phyloP scores from a whole-genome alignment of 2,113 vertebrate genomes.

The Alexandromys fortis region DNA sequence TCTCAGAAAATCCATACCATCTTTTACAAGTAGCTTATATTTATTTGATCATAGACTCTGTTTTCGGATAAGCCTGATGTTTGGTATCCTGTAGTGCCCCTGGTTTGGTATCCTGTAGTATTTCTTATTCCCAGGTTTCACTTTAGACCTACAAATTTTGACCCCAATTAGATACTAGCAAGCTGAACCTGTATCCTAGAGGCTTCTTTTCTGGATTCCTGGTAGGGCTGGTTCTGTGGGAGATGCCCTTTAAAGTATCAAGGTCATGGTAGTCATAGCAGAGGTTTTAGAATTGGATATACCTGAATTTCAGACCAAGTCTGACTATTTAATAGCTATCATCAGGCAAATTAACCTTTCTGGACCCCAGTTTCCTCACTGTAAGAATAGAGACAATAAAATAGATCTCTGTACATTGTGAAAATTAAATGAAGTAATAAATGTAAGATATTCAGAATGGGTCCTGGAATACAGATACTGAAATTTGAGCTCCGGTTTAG shows the following conservation, averaged over 20 bases:
- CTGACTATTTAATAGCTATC: not conserved
- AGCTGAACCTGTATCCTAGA: not conserved
- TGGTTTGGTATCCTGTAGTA: not conserved
- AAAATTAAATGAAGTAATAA: not conserved
- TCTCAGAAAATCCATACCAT: not conserved
- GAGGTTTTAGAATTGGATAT: not conserved
- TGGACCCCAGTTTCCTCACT: not conserved
- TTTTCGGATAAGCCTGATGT: not conserved
- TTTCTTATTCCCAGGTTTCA: not conserved
- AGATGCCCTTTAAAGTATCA: not conserved
- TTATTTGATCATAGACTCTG: not conserved
- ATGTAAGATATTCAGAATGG: not conserved
- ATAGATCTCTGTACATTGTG: not conserved
- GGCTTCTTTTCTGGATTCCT: not conserved
- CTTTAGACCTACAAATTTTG: not conserved
- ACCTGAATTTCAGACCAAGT: not conserved
- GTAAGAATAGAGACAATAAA: not conserved
- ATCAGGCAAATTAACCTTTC: not conserved
- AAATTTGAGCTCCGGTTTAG: not conserved
- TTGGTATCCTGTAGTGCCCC: not conserved
- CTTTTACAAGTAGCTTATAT: not conserved
- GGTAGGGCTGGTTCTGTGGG: not conserved
- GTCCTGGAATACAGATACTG: not conserved
- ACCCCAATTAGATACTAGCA: not conserved
- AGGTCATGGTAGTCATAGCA: not conserved